Evolutionary conservation across 2,888 invertebrate genomes (phyloP), one percentile per base, ranked within the genome.

Genomic region (Megalurothrips usitatus): DNA sequence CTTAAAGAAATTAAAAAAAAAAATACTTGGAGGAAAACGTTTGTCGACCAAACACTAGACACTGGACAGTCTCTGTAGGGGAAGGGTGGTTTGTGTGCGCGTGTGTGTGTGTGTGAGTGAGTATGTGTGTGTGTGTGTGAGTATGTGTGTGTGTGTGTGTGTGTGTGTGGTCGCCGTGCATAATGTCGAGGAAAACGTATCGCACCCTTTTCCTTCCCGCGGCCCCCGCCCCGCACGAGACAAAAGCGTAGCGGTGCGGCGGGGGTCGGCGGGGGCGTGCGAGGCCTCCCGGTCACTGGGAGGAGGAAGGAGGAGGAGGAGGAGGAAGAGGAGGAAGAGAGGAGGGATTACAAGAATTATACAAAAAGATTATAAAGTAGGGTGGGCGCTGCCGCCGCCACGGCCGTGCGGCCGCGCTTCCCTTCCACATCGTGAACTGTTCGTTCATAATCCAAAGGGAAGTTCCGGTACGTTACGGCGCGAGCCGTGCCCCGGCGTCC

Each of bases 281-380:
- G 52, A 6, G 52, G 12, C 19, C 34, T 43, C 34, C 34, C 34
- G 34, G 34, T 43, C 34, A 43, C 34, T 12, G 10, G 52, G 52
- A 52, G 52, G 58, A 58, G 58, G 19, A 19, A 58, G 58, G 14
- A 17, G 19, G 14, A 58, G 58, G 14, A 19, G 14, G 58, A 52
- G 52, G 58, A 58, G 58, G 19, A 19, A 58, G 58, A 17, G 19
- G 14, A 58, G 58, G 14, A 19, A 1, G 58, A 58, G 58, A 58
- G 58, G 58, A 58, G 58, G 58, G 58, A 58, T 58, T 58, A 58
- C 58, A 58, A 58, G 58, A 58, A 58, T 58, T 58, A 58, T 19
- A 58, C 58, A 58, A 58, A 58, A 58, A 58, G 58, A 58, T 58
- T 58, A 58, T 58, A 58, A 58, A 58, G 19, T 58, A 58, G 58